phyloP scores from a whole-genome alignment of 2,888 invertebrate species.

The Conchocele bisecta region DNA sequence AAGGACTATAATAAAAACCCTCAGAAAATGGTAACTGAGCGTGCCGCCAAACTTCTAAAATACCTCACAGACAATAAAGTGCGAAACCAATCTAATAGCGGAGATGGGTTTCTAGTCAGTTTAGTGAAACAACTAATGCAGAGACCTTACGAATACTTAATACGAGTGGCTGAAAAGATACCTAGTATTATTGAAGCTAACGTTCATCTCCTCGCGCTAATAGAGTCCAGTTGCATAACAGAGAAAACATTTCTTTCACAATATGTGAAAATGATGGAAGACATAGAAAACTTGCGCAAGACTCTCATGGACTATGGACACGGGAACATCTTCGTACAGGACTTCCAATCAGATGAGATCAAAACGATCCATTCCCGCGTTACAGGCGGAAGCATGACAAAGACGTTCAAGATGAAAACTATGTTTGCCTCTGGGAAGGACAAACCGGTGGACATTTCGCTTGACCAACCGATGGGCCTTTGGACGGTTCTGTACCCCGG shows the following conservation, averaged over 20 bases:
- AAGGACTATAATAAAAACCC: constrained; percentile 45
- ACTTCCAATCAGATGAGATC: constrained; percentile 59
- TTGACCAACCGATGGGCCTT: constrained; percentile 44
- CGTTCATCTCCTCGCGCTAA: constrained; percentile 60
- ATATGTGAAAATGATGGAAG: constrained; percentile 60
- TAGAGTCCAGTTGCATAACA: constrained; percentile 47
- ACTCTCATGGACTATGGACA: constrained; percentile 60
- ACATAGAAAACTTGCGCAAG: constrained; percentile 61
- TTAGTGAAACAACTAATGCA: constrained; percentile 54
- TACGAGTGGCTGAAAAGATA: constrained; percentile 47
- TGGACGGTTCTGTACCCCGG: constrained; percentile 61
- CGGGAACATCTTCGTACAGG: constrained; percentile 63
- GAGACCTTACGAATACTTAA: constrained; percentile 48
- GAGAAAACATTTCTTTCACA: constrained; percentile 43
- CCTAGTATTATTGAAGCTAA: constrained; percentile 66
- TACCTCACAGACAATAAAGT: constrained; percentile 28
- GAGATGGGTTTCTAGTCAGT: constrained; percentile 20
- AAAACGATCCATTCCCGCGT: constrained; percentile 34
- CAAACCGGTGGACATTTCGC: constrained; percentile 11
- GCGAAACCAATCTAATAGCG: constrained; percentile 19
- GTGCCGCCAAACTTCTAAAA: constrained; percentile 53
- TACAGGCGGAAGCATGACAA: constrained; percentile 24
- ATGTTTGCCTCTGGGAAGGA: no score
- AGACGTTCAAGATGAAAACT: constrained; percentile 35
- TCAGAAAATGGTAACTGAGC: constrained; percentile 30